Base-by-base conservation (phyloP, 2,888 invertebrate genomes). In the Autographa gamma region DNA sequence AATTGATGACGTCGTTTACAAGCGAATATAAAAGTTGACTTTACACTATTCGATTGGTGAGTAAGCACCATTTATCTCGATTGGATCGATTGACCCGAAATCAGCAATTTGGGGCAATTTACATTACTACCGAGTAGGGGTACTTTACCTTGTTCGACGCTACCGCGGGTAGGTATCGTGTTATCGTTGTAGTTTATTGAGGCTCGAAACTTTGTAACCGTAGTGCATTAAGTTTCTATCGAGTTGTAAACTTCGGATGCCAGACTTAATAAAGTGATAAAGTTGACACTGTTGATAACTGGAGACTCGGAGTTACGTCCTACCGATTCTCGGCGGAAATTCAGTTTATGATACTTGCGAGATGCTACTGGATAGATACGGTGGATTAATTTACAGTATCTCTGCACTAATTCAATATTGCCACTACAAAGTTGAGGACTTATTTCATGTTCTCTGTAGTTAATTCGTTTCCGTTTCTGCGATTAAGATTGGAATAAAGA, bases 231-330 rank as follows among this genome's bases (percentile, higher is more conserved):
- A 81, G 74, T 81, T 77, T 14, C 8, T 66, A 63, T 68, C 41
- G 52, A 58, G 69, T 68, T 69, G 54, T 52, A 69, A 82, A 77
- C 71, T 81, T 76, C 32, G 69, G 71, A 68, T 69, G 65, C 69
- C 73, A 74, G 52, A 76, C 73, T 69, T 74, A 73, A 65, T 66
- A 69, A 71, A 79, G 60, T 73, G 70, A 74, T 74, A 60, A 81
- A 81, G 73, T 81, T 76, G 70, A 66, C 69, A 66, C 59, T 63
- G 79, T 73, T 66, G 69, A 74, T 76, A 81, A 74, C 79, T 70
- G 43, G 38, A 76, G 61, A 66, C 65, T 67, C 43, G 32, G 60
- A 74, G 74, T 66, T 79, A 66, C 66, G 14, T 66, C 63, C 67
- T 63, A 59, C 52, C 60, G 66, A 71, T 76, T 59, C 66, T 73